Conservation (phyloP, 92 coral and sea anemone species). For the Anthopleura xanthogrammica region DNA sequence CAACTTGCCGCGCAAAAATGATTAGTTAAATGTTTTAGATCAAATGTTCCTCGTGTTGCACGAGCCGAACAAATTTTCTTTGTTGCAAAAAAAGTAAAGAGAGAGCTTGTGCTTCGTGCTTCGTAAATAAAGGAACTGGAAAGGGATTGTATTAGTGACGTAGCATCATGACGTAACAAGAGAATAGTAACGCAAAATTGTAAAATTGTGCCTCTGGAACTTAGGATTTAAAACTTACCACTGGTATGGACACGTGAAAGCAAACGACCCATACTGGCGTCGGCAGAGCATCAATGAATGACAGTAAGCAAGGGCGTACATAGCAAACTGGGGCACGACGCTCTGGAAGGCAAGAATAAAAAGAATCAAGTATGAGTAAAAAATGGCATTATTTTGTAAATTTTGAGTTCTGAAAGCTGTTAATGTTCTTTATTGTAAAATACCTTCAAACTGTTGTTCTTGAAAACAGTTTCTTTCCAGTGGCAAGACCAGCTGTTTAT, state of each 20-base stretch:
- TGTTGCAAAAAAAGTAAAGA: no score
- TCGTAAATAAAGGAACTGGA: no score
- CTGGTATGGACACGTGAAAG: slow-evolving; percentile 81
- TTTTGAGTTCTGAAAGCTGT: no score
- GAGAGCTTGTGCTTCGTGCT: no score
- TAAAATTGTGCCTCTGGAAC: not conserved
- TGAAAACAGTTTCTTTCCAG: slow-evolving; percentile 36
- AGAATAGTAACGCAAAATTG: not conserved
- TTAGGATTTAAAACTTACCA: slow-evolving; percentile 50
- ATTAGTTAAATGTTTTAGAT: no score
- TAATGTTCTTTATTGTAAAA: not conserved
- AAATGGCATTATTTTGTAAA: no score
- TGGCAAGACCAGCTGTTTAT: slow-evolving; percentile 48
- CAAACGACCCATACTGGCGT: slow-evolving; percentile 53
- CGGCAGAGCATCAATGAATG: slow-evolving; percentile 76
- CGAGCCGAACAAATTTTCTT: no score
- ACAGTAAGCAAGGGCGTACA: slow-evolving; percentile 70
- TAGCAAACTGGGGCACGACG: slow-evolving; percentile 47
- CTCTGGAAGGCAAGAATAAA: slow-evolving; percentile 45
- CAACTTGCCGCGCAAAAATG: no score
- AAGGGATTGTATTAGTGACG: no score
- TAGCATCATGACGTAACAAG: not conserved
- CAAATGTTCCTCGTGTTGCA: no score
- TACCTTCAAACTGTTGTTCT: slow-evolving; percentile 53
- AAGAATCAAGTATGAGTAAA: not conserved